These are phyloP conservation scores for Tribolium freemani DNA, from an alignment of 2,888 invertebrate genomes.

Conservation along the genomic window DNA sequence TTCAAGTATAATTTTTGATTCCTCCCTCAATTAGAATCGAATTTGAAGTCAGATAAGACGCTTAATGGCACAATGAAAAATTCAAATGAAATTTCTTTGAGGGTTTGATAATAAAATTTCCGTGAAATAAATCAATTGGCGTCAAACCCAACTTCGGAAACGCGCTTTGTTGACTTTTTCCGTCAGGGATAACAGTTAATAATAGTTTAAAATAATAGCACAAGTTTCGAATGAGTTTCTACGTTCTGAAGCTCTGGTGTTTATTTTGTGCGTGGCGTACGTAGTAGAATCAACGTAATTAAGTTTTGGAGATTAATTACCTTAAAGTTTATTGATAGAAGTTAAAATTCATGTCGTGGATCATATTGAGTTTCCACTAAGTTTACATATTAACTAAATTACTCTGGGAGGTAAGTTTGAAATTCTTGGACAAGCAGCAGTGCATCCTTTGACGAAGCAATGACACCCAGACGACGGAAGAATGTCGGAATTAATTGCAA, in stretches of 20 bases:
- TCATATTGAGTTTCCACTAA: constrained; percentile 34
- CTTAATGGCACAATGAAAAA: not conserved
- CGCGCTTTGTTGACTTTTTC: constrained; percentile 21
- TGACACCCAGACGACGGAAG: not conserved
- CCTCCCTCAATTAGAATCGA: not conserved
- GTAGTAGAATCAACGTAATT: constrained; percentile 32
- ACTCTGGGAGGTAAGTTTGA: constrained; percentile 15
- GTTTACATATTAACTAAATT: constrained; percentile 29
- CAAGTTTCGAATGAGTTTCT: not conserved
- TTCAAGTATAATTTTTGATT: not conserved
- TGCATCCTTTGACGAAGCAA: constrained; percentile 11
- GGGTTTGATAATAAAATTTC: constrained; percentile 8
- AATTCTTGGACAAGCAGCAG: not conserved
- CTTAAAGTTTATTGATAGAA: constrained; percentile 33
- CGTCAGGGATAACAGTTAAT: constrained; percentile 17
- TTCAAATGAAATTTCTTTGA: constrained; percentile 7
- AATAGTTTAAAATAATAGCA: constrained; percentile 19
- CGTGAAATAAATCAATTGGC: constrained; percentile 26
- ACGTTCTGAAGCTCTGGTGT: not conserved
- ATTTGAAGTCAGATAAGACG: not conserved
- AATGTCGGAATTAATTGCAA: not conserved
- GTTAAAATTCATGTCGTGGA: constrained; percentile 37
- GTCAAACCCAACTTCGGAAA: constrained; percentile 5
- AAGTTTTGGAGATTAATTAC: constrained; percentile 35
- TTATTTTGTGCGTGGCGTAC: constrained; percentile 5